phyloP scores from a whole-genome alignment of 2,797 vertebrate species.

The Propithecus deckenii region DNA sequence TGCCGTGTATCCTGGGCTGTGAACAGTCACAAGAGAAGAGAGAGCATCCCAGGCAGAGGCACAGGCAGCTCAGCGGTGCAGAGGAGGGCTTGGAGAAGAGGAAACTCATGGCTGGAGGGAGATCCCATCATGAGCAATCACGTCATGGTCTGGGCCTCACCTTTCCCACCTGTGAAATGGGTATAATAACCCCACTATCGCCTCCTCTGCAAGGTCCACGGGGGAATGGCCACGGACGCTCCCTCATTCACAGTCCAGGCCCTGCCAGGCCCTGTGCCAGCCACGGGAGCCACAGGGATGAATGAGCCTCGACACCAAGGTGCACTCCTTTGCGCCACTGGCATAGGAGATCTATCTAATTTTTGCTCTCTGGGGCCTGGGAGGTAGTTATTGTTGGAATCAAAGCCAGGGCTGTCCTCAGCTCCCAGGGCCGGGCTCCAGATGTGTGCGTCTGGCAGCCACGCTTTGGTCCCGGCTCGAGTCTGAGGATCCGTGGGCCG shows the following conservation, averaged over 20 bases:
- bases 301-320: not conserved
- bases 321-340: not conserved
- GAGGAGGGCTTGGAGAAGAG: not conserved
- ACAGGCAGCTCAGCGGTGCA: not conserved
- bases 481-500: slow-evolving; percentile 51
- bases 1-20: accelerated
- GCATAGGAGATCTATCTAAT: not conserved
- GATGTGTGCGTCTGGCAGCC: slow-evolving; percentile 60
- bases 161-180: not conserved
- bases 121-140: not conserved
- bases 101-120: accelerated
- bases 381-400: not conserved
- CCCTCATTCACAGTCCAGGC: not conserved
- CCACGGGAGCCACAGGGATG: not conserved
- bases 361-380: not conserved
- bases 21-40: not conserved
- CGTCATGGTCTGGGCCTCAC: not conserved
- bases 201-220: not conserved
- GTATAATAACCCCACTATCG: not conserved
- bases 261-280: not conserved
- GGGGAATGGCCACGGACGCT: not conserved
- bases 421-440: slow-evolving; percentile 44
- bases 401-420: not conserved
- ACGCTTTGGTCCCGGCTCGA: not conserved
- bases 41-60: not conserved